phyloP scores from a whole-genome alignment of 2,888 invertebrate genomes.

The Pardosa pseudoannulata region DNA sequence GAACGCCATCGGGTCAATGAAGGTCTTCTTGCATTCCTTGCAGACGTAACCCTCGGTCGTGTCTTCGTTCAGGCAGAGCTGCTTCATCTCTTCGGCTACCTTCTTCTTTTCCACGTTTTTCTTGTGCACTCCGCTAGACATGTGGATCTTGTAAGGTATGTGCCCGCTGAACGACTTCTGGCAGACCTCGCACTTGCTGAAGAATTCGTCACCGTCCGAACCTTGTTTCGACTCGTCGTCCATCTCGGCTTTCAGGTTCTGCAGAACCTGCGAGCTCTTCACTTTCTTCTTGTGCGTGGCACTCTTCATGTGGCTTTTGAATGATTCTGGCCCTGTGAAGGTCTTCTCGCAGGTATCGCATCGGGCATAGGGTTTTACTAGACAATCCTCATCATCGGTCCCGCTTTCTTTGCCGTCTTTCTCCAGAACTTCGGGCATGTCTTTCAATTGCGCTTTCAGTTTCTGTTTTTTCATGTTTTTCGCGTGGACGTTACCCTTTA shows the following conservation, averaged over 20 bases:
- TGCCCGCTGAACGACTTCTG: conserved; percentile 39
- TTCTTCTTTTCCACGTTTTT: conserved; percentile 11
- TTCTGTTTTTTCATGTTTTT: conserved; percentile 37
- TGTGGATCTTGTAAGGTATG: conserved; percentile 34
- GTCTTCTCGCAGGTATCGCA: conserved; percentile 35
- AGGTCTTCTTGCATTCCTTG: conserved; percentile 50
- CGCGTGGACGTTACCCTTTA: conserved; percentile 28
- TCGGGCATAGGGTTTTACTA: conserved; percentile 17
- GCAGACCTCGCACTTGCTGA: conserved; percentile 30
- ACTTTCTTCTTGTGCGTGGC: background rate
- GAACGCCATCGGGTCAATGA: conserved; percentile 27
- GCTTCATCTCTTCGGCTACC: conserved; percentile 27
- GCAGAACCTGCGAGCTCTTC: background rate
- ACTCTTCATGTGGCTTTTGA: conserved; percentile 28
- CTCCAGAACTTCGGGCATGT: conserved; percentile 16
- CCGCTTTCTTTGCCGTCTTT: background rate
- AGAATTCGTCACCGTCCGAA: background rate
- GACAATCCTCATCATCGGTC: background rate
- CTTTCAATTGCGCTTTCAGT: conserved; percentile 35
- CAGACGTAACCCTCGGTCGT: conserved; percentile 15
- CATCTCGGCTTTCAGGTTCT: background rate
- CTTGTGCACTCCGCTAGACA: conserved; percentile 30
- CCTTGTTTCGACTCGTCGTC: background rate
- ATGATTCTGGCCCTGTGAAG: conserved; percentile 33
- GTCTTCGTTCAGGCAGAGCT: conserved; percentile 2